A percentile compares a stretch with the other conserved stretches of the same genome.
These are phyloP conservation scores for Danio kyathit DNA, from an alignment of 2,797 vertebrate genomes.

Conservation along the genomic window DNA sequence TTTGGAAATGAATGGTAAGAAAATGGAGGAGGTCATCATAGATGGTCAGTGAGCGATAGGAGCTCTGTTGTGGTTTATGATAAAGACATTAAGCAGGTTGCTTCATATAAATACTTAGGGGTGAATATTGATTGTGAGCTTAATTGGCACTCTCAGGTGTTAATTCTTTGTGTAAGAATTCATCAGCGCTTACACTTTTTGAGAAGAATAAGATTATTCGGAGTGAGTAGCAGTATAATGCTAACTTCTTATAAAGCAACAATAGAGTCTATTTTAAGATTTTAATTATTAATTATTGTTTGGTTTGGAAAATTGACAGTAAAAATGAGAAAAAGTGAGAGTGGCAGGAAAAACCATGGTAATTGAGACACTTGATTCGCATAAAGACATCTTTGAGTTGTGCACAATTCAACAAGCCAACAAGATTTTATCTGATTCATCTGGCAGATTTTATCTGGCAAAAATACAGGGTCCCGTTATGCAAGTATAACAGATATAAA, in stretches of 20 bases:
- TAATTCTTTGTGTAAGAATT: no score
- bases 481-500: no score
- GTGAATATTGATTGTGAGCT: neutral
- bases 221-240: neutral
- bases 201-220: neutral
- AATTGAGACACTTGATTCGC: no score
- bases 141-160: neutral
- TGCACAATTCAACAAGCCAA: no score
- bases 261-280: neutral
- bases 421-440: no score
- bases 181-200: neutral
- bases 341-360: no score
- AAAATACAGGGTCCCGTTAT: no score
- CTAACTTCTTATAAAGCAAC: neutral
- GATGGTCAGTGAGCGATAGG: neutral
- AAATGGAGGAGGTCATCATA: neutral
- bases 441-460: no score
- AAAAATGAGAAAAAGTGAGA: no score
- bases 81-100: neutral
- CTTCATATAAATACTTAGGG: neutral
- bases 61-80: neutral
- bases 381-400: no score
- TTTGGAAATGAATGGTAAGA: no score
- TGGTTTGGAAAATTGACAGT: no score
- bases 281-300: neutral